Percentiles rank a stretch among this genome's conserved stretches.
Evolutionary conservation across 2,113 vertebrate species (phyloP).

Genomic region (Osmerus eperlanus): DNA sequence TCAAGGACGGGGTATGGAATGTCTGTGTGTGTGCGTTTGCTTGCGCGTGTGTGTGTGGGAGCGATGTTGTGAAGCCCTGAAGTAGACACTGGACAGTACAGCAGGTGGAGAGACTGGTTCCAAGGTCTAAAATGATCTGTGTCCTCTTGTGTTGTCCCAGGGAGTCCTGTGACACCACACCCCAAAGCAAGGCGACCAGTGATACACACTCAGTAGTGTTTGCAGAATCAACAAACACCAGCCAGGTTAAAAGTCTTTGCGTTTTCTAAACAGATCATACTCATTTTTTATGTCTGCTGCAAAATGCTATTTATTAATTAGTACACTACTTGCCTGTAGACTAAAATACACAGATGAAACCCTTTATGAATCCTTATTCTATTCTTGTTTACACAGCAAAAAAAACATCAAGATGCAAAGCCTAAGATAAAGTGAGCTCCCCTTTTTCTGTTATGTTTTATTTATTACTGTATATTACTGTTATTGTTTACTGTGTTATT

Average conservation of each 20-base stretch:
- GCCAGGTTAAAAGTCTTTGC: conserved; percentile 11
- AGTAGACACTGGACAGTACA: too few species aligned
- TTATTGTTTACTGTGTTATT: background rate
- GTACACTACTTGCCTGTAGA: background rate
- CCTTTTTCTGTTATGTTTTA: background rate
- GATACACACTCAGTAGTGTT: conserved; percentile 31
- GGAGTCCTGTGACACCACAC: conserved; percentile 23
- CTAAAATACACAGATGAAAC: background rate
- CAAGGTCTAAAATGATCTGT: background rate
- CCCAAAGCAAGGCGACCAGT: background rate
- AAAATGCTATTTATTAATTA: background rate
- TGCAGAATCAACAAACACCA: conserved; percentile 16
- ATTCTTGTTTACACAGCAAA: conserved; percentile 29
- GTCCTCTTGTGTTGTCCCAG: conserved; percentile 30
- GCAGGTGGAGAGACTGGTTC: background rate
- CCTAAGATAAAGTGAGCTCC: conserved; percentile 54
- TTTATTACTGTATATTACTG: background rate
- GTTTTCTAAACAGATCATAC: background rate
- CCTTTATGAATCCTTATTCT: background rate
- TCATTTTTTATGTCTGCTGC: background rate
- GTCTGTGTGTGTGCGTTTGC: too few species aligned
- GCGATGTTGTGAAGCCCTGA: too few species aligned
- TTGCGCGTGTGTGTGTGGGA: too few species aligned
- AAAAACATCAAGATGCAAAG: conserved; percentile 35
- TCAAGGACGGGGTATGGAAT: too few species aligned